Conservation (phyloP, 2,797 vertebrate genomes). For the Emys orbicularis region DNA sequence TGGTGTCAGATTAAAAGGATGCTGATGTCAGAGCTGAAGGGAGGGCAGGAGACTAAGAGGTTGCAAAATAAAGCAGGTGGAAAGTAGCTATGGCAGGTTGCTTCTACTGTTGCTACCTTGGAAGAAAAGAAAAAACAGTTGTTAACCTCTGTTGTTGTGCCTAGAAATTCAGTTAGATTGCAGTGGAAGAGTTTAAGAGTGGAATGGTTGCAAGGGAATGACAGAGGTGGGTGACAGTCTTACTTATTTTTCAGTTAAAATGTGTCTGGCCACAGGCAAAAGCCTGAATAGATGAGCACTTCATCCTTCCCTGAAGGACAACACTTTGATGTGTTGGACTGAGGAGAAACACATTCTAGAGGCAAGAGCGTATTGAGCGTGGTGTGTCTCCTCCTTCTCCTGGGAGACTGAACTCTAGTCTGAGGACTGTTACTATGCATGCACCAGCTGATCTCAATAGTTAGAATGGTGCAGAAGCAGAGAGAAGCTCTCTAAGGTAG, state of each 20-base stretch:
- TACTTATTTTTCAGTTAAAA: neutral
- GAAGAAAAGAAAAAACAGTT: neutral
- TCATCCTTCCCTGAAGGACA: neutral
- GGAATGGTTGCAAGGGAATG: too few species aligned
- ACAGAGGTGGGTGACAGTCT: too few species aligned
- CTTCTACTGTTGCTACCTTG: fast-evolving
- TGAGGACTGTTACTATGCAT: too few species aligned
- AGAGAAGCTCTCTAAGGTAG: too few species aligned
- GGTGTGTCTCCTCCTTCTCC: too few species aligned
- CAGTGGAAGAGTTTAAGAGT: fast-evolving
- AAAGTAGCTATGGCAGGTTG: neutral
- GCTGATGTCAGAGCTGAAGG: neutral
- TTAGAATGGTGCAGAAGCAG: too few species aligned
- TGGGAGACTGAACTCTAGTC: too few species aligned
- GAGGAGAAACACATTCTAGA: neutral
- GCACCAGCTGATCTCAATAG: too few species aligned
- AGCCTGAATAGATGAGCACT: neutral
- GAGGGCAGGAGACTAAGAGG: neutral
- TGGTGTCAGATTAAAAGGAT: neutral
- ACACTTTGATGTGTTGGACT: neutral
- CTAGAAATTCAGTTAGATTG: neutral
- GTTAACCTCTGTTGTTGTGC: neutral
- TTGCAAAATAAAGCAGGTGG: neutral
- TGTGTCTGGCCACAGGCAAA: neutral
- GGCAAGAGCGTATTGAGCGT: neutral